A percentile compares a stretch with the other conserved stretches of the same genome.
These are phyloP conservation scores for Choloepus hoffmanni DNA, from an alignment of 2,113 vertebrate species.

Conservation along the genomic window DNA sequence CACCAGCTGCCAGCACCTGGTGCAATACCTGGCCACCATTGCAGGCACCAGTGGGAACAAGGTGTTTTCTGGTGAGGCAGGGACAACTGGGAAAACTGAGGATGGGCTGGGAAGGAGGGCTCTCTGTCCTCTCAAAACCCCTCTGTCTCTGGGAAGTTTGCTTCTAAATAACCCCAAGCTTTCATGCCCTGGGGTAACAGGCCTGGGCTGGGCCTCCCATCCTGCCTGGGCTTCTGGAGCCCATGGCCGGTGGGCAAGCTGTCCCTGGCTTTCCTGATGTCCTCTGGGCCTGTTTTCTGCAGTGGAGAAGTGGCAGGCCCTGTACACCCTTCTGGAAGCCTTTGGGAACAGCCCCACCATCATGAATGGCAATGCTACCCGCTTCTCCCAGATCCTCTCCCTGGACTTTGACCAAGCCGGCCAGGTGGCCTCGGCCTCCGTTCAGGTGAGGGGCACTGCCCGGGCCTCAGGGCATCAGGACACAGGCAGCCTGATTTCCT, in stretches of 20 bases:
- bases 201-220: background rate
- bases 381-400: constrained; percentile 97
- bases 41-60: constrained; percentile 93
- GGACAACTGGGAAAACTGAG: background rate
- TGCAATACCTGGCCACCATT: constrained; percentile 96
- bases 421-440: constrained; percentile 96
- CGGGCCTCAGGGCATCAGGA: background rate
- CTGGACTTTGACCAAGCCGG: constrained; percentile 98
- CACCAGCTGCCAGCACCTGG: constrained; percentile 96
- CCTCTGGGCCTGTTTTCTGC: constrained; percentile 70
- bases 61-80: constrained; percentile 93
- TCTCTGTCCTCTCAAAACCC: background rate
- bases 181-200: background rate
- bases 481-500: background rate
- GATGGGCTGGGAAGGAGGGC: background rate
- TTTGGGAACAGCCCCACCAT: constrained; percentile 95
- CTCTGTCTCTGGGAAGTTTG: background rate
- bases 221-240: background rate
- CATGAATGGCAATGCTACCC: constrained; percentile 95
- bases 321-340: constrained; percentile 96
- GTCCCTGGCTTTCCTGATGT: constrained; percentile 11
- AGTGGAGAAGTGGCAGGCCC: constrained; percentile 99
- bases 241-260: background rate
- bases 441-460: constrained; percentile 91
- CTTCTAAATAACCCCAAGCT: background rate